These are phyloP conservation scores for Aspidiotus destructor DNA, from an alignment of 2,888 invertebrate genomes.

Conservation along the genomic window DNA sequence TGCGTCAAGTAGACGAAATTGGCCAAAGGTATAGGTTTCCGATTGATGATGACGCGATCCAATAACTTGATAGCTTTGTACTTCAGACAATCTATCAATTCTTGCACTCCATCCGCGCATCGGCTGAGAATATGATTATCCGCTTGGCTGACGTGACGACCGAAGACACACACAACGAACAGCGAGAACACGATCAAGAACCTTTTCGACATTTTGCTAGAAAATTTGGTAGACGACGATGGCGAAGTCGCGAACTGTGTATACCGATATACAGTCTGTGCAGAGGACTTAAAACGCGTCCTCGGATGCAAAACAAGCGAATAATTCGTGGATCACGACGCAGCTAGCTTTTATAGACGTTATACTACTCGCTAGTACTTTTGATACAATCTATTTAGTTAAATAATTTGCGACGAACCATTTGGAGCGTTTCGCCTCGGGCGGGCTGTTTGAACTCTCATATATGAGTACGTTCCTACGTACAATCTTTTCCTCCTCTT, in stretches of 20 bases:
- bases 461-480: not conserved
- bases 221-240: not conserved
- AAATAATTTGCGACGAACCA: constrained; percentile 24
- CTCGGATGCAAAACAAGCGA: constrained; percentile 1
- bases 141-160: constrained; percentile 21
- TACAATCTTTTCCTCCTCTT: not conserved
- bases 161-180: constrained; percentile 22
- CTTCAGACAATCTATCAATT: constrained; percentile 32
- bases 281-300: constrained; percentile 1
- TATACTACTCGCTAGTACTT: constrained; percentile 3
- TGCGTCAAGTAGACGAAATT: constrained; percentile 28
- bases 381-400: constrained; percentile 30
- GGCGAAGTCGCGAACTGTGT: not conserved
- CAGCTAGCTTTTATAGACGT: constrained; percentile 18
- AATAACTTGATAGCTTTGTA: constrained; percentile 19
- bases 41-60: constrained; percentile 19
- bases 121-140: constrained; percentile 31
- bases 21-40: constrained; percentile 27
- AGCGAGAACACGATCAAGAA: constrained; percentile 15
- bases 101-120: constrained; percentile 35
- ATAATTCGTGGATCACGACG: constrained; percentile 13
- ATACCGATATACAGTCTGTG: not conserved
- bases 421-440: constrained; percentile 23
- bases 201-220: not conserved
- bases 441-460: not conserved